These are phyloP conservation scores for Tenthredo amoena DNA, from an alignment of 2,888 invertebrate genomes.

Conservation along the genomic window DNA sequence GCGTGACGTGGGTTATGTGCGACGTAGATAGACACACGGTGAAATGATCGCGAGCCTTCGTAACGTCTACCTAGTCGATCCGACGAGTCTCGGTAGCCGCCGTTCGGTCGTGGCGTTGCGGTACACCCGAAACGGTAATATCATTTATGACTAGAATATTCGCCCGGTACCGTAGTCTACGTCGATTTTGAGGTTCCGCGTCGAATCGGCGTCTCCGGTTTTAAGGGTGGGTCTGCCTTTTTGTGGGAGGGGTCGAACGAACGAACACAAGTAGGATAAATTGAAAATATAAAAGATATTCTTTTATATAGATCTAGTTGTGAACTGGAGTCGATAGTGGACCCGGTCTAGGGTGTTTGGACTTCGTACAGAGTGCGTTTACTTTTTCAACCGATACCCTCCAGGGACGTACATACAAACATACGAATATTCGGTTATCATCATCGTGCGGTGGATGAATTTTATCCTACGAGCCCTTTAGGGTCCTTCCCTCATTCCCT, in stretches of 20 bases:
- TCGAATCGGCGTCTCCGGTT: conserved; percentile 59
- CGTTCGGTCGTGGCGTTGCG: background rate
- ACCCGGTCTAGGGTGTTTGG: conserved; percentile 45
- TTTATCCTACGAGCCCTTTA: conserved; percentile 60
- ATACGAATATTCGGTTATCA: conserved; percentile 20
- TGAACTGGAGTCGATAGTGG: conserved; percentile 27
- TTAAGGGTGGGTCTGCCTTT: conserved; percentile 69
- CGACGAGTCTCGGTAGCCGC: background rate
- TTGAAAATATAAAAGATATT: conserved; percentile 24
- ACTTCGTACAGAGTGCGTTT: conserved; percentile 24
- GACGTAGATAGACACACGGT: background rate
- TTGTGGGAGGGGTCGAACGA: conserved; percentile 64
- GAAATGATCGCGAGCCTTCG: background rate
- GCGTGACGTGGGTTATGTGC: background rate
- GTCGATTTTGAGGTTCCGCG: background rate
- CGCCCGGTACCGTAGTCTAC: background rate
- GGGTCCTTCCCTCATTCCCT: conserved; percentile 65
- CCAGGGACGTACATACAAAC: background rate
- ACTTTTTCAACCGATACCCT: background rate
- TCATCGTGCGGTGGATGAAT: conserved; percentile 65
- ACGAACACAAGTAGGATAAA: conserved; percentile 43
- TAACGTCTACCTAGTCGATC: background rate
- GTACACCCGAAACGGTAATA: background rate
- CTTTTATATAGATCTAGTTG: conserved; percentile 5
- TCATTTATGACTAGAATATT: background rate